A percentile compares a stretch with the other conserved stretches of the same genome.
phyloP scores from a whole-genome alignment of 2,113 vertebrate species.

The chimpanzee (Pan troglodytes) region NHGRI_mPanTro3-v2.1_pri NC_072417.2:16783501-16784000 shows the following conservation, averaged over 20 bases:
- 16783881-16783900: neutral
- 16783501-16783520: neutral
- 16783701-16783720: neutral
- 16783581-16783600: neutral
- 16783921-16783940: neutral
- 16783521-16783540: neutral
- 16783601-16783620: neutral
- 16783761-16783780: neutral
- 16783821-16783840: neutral
- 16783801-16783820: fast-evolving
- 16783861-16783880: fast-evolving
- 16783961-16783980: neutral
- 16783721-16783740: neutral
- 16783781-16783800: neutral
- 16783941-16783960: too few species aligned
- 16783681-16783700: neutral
- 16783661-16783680: neutral
- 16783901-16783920: neutral
- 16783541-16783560: neutral
- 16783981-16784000: neutral
- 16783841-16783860: fast-evolving
- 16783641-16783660: neutral
- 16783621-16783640: neutral
- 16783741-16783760: neutral
- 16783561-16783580: neutral